phyloP scores from a whole-genome alignment of 2,797 vertebrate genomes.

The Discoglossus pictus region DNA sequence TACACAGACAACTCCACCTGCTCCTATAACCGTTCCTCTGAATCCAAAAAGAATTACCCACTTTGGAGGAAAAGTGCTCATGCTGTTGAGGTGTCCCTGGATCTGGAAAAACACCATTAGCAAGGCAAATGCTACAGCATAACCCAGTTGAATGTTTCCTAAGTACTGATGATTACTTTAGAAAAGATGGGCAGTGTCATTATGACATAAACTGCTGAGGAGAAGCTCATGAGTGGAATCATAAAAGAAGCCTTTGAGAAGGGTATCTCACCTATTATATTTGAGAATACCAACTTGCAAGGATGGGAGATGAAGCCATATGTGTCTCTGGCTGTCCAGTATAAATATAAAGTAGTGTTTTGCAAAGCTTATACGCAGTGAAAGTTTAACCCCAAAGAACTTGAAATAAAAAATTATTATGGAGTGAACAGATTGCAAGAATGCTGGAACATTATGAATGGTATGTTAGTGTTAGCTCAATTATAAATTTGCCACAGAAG shows the following conservation, averaged over 20 bases:
- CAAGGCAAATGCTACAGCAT: constrained; percentile 86
- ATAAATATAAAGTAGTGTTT: constrained; percentile 90
- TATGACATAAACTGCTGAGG: constrained; percentile 78
- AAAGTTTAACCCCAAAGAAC: constrained; percentile 91
- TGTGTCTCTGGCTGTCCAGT: constrained; percentile 83
- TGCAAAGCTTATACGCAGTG: constrained; percentile 95
- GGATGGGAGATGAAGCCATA: constrained; percentile 99
- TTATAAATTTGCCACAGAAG: no score
- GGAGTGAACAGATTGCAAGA: constrained; percentile 83
- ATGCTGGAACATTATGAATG: constrained; percentile 88
- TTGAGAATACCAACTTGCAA: constrained; percentile 97
- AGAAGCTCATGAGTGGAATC: constrained; percentile 95
- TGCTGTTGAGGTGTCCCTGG: constrained; percentile 93
- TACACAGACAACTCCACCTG: no score
- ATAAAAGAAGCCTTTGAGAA: constrained; percentile 87
- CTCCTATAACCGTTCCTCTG: constrained; percentile 59
- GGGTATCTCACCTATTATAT: constrained; percentile 84
- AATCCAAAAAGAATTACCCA: constrained; percentile 66
- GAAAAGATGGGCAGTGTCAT: constrained; percentile 74
- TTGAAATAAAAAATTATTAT: constrained; percentile 83
- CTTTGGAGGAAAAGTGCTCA: constrained; percentile 81
- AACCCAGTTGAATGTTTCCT: constrained; percentile 84
- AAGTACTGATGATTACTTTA: constrained; percentile 92
- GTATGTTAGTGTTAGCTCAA: constrained; percentile 79
- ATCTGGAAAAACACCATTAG: constrained; percentile 92